Evolutionary conservation across 1,140 invertebrate species (phyloP).

Genomic region (Diabrotica undecimpunctata): DNA sequence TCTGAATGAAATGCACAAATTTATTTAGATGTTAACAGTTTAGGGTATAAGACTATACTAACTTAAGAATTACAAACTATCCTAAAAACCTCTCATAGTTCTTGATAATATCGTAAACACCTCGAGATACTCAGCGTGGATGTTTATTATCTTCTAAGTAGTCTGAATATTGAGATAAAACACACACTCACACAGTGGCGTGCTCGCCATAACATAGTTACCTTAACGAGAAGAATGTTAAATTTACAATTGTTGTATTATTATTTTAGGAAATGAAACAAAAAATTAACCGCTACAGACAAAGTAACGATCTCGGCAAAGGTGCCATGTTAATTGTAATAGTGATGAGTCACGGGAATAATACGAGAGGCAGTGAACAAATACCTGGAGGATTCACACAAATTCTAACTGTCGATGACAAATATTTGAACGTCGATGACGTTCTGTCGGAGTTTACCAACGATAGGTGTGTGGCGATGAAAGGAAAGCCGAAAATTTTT

Average conservation of each 20-base stretch:
- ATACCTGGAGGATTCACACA: slow-evolving; percentile 33
- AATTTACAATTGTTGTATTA: neutral
- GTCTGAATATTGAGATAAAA: too few species aligned
- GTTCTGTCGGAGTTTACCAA: slow-evolving; percentile 62
- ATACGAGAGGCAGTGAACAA: slow-evolving; percentile 24
- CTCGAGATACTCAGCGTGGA: too few species aligned
- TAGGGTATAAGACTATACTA: too few species aligned
- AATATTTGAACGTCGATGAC: slow-evolving; percentile 44
- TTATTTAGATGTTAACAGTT: too few species aligned
- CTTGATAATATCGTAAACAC: too few species aligned
- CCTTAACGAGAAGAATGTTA: too few species aligned
- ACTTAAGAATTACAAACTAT: too few species aligned
- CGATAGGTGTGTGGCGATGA: slow-evolving; percentile 55
- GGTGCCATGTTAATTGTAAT: slow-evolving; percentile 57
- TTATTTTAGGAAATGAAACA: slow-evolving; percentile 23
- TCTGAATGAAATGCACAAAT: too few species aligned
- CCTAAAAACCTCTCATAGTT: too few species aligned
- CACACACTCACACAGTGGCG: too few species aligned
- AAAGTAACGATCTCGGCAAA: slow-evolving; percentile 16
- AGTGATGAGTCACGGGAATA: slow-evolving; percentile 57
- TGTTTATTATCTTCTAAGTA: too few species aligned
- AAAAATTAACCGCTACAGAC: slow-evolving; percentile 24
- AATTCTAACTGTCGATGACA: slow-evolving; percentile 50
- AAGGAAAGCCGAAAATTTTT: slow-evolving; percentile 72
- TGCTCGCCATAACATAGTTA: too few species aligned